These are phyloP conservation scores for Poeciliopsis paucimaculata DNA, from an alignment of 2,797 vertebrate genomes.

Conservation along the genomic window DNA sequence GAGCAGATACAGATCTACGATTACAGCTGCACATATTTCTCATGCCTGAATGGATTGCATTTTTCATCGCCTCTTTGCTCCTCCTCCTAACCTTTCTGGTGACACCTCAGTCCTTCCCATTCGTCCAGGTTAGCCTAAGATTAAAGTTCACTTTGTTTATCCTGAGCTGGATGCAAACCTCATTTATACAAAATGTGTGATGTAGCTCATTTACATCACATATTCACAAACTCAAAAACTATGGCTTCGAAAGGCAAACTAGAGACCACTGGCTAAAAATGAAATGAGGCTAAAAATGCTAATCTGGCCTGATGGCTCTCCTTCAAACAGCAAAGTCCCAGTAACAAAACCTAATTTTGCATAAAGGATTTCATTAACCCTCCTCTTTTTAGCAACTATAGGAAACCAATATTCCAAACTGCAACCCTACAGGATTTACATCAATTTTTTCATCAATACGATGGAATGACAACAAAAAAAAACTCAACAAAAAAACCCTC, in stretches of 20 bases:
- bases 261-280: constrained; percentile 40
- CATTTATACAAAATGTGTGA: too few relatives aligned
- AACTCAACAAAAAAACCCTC: too few relatives aligned
- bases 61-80: constrained; percentile 20
- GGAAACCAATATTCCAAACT: constrained; percentile 49
- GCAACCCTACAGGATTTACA: neutral
- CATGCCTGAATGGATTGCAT: constrained; percentile 28
- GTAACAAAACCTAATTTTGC: constrained; percentile 72
- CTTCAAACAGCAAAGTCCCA: constrained; percentile 72
- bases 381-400: constrained; percentile 45
- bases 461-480: neutral
- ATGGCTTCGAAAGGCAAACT: constrained; percentile 23
- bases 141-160: constrained; percentile 69
- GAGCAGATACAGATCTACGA: constrained; percentile 20
- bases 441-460: neutral
- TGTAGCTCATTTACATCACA: constrained; percentile 15
- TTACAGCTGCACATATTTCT: constrained; percentile 27
- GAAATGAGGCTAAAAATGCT: constrained; percentile 23
- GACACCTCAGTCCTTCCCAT: constrained; percentile 22
- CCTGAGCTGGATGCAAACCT: constrained; percentile 51
- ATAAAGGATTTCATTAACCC: constrained; percentile 46
- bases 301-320: constrained; percentile 70
- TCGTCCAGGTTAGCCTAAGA: constrained; percentile 55
- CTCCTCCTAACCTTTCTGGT: constrained; percentile 16
- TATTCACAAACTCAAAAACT: constrained; percentile 13